These are phyloP conservation scores for Stenolophus ochropezus DNA, from an alignment of 2,888 invertebrate genomes.

Conservation along the genomic window DNA sequence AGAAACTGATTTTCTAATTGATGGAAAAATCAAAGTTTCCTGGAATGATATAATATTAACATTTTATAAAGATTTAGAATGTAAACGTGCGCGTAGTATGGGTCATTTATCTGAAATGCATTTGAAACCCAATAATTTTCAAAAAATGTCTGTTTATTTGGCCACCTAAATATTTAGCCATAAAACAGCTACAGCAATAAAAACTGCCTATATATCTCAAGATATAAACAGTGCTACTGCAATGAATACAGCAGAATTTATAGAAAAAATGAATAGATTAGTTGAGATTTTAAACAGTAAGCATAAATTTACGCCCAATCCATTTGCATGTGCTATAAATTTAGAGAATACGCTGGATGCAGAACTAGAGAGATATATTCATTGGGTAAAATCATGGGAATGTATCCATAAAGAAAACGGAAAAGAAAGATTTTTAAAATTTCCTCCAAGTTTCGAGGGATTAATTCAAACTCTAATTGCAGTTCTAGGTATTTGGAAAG, in stretches of 20 bases:
- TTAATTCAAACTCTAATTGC: background rate
- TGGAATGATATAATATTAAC: slow-evolving; percentile 22
- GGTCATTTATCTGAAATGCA: slow-evolving; percentile 9
- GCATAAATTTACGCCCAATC: background rate
- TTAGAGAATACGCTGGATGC: background rate
- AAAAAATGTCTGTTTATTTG: slow-evolving; percentile 22
- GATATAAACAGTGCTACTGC: background rate
- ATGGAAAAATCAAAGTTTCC: slow-evolving; percentile 4
- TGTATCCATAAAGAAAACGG: slow-evolving; percentile 10
- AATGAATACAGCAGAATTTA: slow-evolving; percentile 5
- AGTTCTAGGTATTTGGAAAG: background rate
- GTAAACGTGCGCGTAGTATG: slow-evolving; percentile 21
- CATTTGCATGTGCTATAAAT: slow-evolving; percentile 2
- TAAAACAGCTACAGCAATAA: slow-evolving; percentile 6
- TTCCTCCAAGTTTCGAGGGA: background rate
- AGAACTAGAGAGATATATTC: background rate
- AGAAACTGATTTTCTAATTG: slow-evolving; percentile 5
- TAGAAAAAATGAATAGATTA: slow-evolving; percentile 22
- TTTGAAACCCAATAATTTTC: slow-evolving; percentile 18
- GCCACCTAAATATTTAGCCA: slow-evolving; percentile 27
- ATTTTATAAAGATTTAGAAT: slow-evolving; percentile 13
- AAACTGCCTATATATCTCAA: background rate
- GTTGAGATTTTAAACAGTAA: slow-evolving; percentile 12
- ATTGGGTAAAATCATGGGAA: slow-evolving; percentile 1
- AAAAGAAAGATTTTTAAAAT: background rate